A percentile compares a stretch with the other conserved stretches of the same genome.
Evolutionary conservation across 2,113 vertebrate genomes (phyloP).

Genomic region (Aramus guarauna): DNA sequence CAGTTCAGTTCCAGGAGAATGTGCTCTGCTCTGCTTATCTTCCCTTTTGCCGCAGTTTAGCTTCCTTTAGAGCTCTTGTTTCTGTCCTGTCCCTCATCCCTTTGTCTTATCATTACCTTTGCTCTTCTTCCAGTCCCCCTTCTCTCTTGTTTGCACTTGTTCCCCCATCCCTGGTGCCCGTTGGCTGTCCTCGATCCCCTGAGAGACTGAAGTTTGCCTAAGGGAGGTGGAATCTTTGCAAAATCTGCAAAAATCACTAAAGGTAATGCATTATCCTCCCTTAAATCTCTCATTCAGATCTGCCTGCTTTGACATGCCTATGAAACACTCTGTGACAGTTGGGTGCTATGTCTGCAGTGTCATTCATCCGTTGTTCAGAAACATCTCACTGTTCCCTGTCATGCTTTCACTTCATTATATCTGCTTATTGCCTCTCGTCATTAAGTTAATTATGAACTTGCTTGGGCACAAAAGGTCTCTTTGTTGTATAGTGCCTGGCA

Average conservation of each 20-base stretch:
- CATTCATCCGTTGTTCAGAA: background rate
- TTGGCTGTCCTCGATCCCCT: background rate
- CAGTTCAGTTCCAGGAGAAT: background rate
- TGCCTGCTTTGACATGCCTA: background rate
- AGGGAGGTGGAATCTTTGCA: background rate
- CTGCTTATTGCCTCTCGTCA: background rate
- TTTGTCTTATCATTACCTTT: background rate
- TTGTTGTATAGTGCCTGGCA: background rate
- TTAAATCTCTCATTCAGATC: background rate
- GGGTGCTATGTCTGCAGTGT: background rate
- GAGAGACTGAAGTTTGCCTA: background rate
- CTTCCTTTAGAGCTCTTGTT: background rate
- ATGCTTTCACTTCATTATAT: background rate
- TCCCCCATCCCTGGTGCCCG: background rate
- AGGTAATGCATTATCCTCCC: background rate
- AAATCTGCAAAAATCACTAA: background rate
- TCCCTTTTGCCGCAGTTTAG: background rate
- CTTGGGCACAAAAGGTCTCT: background rate
- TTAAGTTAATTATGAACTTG: background rate
- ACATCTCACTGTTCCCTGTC: background rate
- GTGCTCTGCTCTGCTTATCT: background rate
- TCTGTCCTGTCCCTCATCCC: background rate
- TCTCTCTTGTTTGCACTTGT: background rate
- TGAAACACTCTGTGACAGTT: rapidly evolving
- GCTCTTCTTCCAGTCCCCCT: background rate